Percentiles rank a stretch among this genome's conserved stretches.
These are phyloP conservation scores for Carassius gibelio DNA, from an alignment of 2,113 vertebrate genomes.

Conservation along the genomic window DNA sequence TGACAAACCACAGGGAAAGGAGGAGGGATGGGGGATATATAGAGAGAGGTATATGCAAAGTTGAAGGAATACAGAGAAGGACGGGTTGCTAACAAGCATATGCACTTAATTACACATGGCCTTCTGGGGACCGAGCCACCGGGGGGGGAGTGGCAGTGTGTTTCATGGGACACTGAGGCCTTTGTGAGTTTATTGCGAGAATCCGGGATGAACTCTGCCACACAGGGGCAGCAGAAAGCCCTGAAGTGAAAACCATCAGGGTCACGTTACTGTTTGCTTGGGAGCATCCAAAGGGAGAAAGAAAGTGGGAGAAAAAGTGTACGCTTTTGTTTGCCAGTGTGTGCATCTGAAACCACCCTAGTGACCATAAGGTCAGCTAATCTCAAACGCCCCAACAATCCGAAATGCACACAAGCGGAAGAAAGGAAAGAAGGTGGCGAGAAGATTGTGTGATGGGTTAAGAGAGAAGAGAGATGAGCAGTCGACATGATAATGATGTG, in stretches of 20 bases:
- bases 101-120: conserved; percentile 57
- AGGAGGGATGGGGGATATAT: conserved; percentile 58
- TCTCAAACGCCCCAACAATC: conserved; percentile 65
- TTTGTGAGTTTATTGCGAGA: conserved; percentile 45
- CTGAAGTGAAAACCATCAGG: conserved; percentile 30
- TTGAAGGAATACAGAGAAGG: conserved; percentile 54
- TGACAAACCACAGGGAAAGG: conserved; percentile 66
- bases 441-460: conserved; percentile 58
- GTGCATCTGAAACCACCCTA: conserved; percentile 31
- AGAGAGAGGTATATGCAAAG: conserved; percentile 62
- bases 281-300: conserved; percentile 28
- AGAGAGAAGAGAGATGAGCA: conserved; percentile 73
- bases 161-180: conserved; percentile 16
- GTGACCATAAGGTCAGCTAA: conserved; percentile 69
- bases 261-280: conserved; percentile 41
- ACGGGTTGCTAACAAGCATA: conserved; percentile 56
- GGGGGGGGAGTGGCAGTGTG: neutral
- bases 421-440: conserved; percentile 43
- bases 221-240: conserved; percentile 58
- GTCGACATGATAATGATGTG: conserved; percentile 71
- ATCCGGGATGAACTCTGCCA: conserved; percentile 52
- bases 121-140: conserved; percentile 50
- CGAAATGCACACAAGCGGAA: conserved; percentile 55
- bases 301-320: conserved; percentile 39
- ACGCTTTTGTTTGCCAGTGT: conserved; percentile 45